These are phyloP conservation scores for Semicossyphus pulcher DNA, from an alignment of 2,113 vertebrate species.

Conservation along the genomic window DNA sequence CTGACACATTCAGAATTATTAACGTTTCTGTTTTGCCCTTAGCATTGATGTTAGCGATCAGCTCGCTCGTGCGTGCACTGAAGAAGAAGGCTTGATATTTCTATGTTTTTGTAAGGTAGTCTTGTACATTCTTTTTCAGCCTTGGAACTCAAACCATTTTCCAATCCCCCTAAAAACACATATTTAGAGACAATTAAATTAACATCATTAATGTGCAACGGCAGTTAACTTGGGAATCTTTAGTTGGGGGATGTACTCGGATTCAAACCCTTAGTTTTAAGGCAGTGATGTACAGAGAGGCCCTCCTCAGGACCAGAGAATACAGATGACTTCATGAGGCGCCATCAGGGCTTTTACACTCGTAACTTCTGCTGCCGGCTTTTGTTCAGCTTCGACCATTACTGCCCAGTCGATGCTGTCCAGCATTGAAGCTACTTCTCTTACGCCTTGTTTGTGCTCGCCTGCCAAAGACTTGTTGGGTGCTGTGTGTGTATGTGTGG, in stretches of 20 bases:
- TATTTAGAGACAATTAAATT: too few relatives aligned
- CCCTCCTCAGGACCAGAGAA: constrained; percentile 1
- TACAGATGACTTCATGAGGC: constrained; percentile 35
- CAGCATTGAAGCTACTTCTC: constrained; percentile 64
- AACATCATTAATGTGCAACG: too few relatives aligned
- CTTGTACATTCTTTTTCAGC: too few relatives aligned
- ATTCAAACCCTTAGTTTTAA: not conserved
- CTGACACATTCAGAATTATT: too few relatives aligned
- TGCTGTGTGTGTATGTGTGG: constrained; percentile 55
- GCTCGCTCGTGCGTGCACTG: too few relatives aligned
- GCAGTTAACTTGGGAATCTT: too few relatives aligned
- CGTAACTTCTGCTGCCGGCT: constrained; percentile 31
- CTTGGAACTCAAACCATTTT: too few relatives aligned
- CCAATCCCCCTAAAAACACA: too few relatives aligned
- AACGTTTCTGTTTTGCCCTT: too few relatives aligned
- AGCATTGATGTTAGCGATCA: too few relatives aligned
- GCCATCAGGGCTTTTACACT: constrained; percentile 16
- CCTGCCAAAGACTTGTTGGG: constrained; percentile 62
- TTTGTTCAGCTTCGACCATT: constrained; percentile 46
- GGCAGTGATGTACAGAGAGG: not conserved
- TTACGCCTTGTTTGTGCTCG: constrained; percentile 63
- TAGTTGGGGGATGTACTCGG: not conserved
- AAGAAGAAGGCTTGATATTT: too few relatives aligned
- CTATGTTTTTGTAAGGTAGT: too few relatives aligned
- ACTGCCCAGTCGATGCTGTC: constrained; percentile 36